phyloP scores from a whole-genome alignment of 2,888 invertebrate genomes.

The Ornithoptera alexandrae region DNA sequence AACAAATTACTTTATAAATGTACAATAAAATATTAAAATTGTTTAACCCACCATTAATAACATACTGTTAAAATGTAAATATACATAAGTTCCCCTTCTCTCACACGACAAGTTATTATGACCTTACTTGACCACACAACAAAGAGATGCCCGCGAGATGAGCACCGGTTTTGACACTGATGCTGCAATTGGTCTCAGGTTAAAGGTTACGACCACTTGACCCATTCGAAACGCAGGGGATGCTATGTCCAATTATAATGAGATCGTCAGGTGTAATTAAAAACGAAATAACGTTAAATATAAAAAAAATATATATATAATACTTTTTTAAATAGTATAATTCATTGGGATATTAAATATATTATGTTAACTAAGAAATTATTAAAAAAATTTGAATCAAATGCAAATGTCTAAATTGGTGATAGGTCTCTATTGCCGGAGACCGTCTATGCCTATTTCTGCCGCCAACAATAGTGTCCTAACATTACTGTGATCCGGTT shows the following conservation, averaged over 20 bases:
- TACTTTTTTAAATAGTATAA: background rate
- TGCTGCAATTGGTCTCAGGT: slow-evolving; percentile 33
- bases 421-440: too few species aligned
- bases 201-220: slow-evolving; percentile 34
- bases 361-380: too few species aligned
- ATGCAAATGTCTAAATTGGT: too few species aligned
- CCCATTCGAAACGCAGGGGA: slow-evolving; percentile 29
- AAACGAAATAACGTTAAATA: background rate
- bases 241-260: slow-evolving; percentile 29
- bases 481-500: too few species aligned
- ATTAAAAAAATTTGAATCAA: too few species aligned
- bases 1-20: too few species aligned
- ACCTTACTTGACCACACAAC: slow-evolving; percentile 15
- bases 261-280: slow-evolving; percentile 15
- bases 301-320: background rate
- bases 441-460: too few species aligned
- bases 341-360: too few species aligned
- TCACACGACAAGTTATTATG: background rate
- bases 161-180: slow-evolving; percentile 25
- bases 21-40: too few species aligned
- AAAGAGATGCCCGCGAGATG: slow-evolving; percentile 24
- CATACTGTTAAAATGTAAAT: background rate
- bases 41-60: too few species aligned
- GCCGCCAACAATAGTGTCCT: too few species aligned
- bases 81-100: background rate